A percentile compares a stretch with the other conserved stretches of the same genome.
Evolutionary conservation across 2,888 invertebrate species (phyloP).

Genomic region (Lottia scabra): DNA sequence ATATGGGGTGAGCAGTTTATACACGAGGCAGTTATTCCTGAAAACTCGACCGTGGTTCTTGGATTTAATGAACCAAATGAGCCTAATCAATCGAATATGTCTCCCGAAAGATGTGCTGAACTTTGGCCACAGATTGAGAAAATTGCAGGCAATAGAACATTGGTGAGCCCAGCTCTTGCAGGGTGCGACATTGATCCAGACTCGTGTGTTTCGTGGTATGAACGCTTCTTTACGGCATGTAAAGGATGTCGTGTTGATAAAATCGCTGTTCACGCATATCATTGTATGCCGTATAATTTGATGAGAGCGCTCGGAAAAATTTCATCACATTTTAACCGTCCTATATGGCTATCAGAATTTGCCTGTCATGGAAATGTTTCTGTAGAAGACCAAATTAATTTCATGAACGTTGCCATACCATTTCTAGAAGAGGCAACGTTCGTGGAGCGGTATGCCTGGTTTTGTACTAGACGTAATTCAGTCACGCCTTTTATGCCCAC

Average conservation of each 20-base stretch:
- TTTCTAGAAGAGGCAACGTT: constrained; percentile 25
- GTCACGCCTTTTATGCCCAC: constrained; percentile 6
- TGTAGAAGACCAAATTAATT: constrained; percentile 12
- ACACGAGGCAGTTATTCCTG: constrained; percentile 11
- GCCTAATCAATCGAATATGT: constrained; percentile 37
- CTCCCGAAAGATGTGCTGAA: constrained; percentile 33
- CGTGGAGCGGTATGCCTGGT: constrained; percentile 30
- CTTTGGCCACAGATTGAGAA: constrained; percentile 38
- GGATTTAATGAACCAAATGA: constrained; percentile 50
- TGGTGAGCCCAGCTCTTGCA: constrained; percentile 9
- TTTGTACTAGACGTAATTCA: constrained; percentile 14
- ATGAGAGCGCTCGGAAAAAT: constrained; percentile 11
- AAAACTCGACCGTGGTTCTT: constrained; percentile 30
- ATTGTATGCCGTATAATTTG: not conserved
- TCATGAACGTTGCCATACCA: constrained; percentile 23
- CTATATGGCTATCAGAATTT: constrained; percentile 30
- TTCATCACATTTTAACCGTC: constrained; percentile 19
- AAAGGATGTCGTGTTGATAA: not conserved
- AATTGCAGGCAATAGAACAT: not conserved
- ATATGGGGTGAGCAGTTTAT: constrained; percentile 32
- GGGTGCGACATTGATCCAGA: not conserved
- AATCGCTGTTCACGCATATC: constrained; percentile 11
- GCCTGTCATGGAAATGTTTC: constrained; percentile 15
- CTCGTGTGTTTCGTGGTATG: constrained; percentile 1
- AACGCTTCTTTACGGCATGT: constrained; percentile 9